These are phyloP conservation scores for Callorhinus ursinus DNA, from an alignment of 2,113 vertebrate species.

Conservation along the genomic window DNA sequence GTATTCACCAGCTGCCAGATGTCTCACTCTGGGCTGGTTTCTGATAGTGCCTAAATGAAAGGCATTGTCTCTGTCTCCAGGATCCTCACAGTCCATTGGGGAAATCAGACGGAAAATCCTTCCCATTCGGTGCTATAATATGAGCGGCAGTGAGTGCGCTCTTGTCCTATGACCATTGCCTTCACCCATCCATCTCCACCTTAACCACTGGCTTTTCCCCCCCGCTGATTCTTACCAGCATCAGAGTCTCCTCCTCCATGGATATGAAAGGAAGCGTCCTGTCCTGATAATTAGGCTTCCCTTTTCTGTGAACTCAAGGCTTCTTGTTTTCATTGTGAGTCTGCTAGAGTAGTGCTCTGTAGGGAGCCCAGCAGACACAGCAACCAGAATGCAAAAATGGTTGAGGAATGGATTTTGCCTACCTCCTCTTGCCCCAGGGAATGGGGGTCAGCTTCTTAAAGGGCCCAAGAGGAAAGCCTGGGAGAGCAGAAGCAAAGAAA, in stretches of 20 bases:
- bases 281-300: background rate
- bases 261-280: accelerated
- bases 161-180: background rate
- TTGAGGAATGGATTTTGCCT: background rate
- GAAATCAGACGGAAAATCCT: background rate
- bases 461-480: background rate
- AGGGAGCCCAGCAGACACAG: too few species aligned
- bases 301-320: too few species aligned
- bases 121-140: background rate
- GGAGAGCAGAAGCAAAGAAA: background rate
- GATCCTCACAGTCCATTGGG: background rate
- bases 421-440: background rate
- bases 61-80: background rate
- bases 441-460: background rate
- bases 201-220: background rate
- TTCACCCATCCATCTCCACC: background rate
- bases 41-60: background rate
- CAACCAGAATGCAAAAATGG: background rate
- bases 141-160: accelerated
- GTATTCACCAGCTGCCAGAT: background rate
- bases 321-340: background rate
- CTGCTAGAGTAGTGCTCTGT: background rate
- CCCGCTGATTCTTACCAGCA: background rate
- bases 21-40: background rate
- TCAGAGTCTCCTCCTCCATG: background rate